Conservation (phyloP, 35 echinoderm and acorn worm species). For the Acanthaster planci region DNA sequence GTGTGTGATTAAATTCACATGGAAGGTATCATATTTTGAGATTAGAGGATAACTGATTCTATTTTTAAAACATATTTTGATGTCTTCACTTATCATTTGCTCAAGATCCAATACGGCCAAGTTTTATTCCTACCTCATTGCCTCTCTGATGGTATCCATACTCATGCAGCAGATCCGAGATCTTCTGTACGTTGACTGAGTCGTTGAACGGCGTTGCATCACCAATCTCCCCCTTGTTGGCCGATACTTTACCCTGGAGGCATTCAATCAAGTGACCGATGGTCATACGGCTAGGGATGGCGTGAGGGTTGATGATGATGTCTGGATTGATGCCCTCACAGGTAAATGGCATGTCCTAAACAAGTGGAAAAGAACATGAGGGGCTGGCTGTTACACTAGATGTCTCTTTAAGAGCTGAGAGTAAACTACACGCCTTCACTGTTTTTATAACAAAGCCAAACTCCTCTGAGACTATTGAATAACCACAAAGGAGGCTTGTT, state of each 20-base stretch:
- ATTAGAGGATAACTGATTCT: no score
- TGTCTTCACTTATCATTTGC: no score
- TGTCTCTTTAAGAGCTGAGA: no score
- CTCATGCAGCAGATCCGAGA: conserved; percentile 89
- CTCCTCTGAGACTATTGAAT: no score
- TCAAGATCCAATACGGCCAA: no score
- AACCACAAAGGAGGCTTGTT: no score
- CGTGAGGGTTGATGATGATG: conserved; percentile 98
- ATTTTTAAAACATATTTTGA: no score
- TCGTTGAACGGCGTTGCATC: conserved; percentile 98
- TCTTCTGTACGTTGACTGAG: conserved; percentile 96
- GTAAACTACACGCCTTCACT: no score
- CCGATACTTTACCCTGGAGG: conserved; percentile 95
- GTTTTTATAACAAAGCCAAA: no score
- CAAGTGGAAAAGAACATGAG: background rate
- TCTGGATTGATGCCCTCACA: conserved; percentile 93
- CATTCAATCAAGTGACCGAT: conserved; percentile 99
- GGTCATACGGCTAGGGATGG: conserved; percentile 98
- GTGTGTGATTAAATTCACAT: no score
- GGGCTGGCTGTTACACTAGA: no score
- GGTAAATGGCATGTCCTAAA: conserved; percentile 97
- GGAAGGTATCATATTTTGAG: no score
- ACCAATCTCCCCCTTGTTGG: conserved; percentile 98
- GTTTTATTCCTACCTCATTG: conserved; percentile 88
- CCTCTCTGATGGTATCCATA: conserved; percentile 97